phyloP scores from a whole-genome alignment of 2,888 invertebrate species.

The Pheosia tremula region DNA sequence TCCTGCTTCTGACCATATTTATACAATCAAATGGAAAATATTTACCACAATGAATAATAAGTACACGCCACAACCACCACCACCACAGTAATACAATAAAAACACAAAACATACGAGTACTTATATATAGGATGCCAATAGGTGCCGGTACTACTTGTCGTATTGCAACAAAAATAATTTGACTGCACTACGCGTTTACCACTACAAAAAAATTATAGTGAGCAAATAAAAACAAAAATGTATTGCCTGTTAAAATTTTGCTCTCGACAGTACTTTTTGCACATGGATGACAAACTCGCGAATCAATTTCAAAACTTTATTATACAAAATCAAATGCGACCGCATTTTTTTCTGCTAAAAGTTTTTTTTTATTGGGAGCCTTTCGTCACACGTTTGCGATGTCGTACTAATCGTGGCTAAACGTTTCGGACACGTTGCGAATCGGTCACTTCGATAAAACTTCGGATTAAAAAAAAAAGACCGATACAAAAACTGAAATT shows the following conservation, averaged over 20 bases:
- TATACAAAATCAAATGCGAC: conserved; percentile 13
- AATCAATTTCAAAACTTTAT: conserved; percentile 15
- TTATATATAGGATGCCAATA: too few species aligned
- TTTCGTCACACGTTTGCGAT: conserved; percentile 23
- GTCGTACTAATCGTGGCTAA: conserved; percentile 16
- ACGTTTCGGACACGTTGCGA: conserved; percentile 18
- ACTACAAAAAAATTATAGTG: too few species aligned
- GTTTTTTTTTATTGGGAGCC: conserved; percentile 1
- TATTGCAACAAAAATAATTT: too few species aligned
- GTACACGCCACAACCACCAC: too few species aligned
- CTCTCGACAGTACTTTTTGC: conserved; percentile 15
- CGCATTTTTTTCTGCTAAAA: conserved; percentile 8
- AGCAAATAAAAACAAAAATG: background rate
- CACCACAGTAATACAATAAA: too few species aligned
- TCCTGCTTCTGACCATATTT: too few species aligned
- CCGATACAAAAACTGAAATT: background rate
- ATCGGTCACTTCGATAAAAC: conserved; percentile 18
- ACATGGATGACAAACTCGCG: conserved; percentile 7
- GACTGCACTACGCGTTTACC: too few species aligned
- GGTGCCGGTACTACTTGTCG: too few species aligned
- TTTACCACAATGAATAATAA: too few species aligned
- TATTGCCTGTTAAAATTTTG: background rate
- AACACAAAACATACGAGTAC: too few species aligned
- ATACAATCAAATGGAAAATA: too few species aligned
- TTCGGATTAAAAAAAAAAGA: conserved; percentile 1